Percentiles rank a stretch among this genome's conserved stretches.
Evolutionary conservation across 2,888 invertebrate species (phyloP).

Genomic region (Hirtodrosophila alboralis): DNA sequence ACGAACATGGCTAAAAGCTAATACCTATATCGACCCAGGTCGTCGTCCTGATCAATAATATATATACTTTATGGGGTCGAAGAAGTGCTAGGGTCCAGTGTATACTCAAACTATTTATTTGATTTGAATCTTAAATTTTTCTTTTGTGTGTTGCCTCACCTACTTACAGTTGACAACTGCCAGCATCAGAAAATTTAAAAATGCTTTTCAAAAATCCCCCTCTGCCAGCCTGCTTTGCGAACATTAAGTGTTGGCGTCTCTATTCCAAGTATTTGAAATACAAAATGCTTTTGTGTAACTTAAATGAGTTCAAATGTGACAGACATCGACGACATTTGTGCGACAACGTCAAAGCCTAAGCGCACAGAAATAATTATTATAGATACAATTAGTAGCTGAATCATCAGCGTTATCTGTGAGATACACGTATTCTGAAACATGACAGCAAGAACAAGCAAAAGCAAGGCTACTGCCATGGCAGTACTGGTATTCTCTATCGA

Average conservation of each 20-base stretch:
- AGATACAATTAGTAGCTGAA: conserved; percentile 22
- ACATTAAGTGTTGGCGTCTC: conserved; percentile 28
- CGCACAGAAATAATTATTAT: conserved; percentile 1
- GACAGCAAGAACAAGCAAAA: not conserved
- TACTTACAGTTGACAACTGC: conserved; percentile 51
- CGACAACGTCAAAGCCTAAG: conserved; percentile 36
- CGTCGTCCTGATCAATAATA: too few relatives aligned
- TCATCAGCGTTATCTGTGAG: conserved; percentile 26
- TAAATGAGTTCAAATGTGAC: conserved; percentile 54
- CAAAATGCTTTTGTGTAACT: conserved; percentile 42
- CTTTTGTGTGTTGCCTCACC: conserved; percentile 36
- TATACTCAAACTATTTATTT: too few relatives aligned
- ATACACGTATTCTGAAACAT: not conserved
- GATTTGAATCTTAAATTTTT: conserved; percentile 1
- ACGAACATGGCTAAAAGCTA: too few relatives aligned
- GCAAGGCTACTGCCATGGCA: too few relatives aligned
- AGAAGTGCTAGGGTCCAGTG: too few relatives aligned
- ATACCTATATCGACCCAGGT: too few relatives aligned
- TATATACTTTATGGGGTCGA: too few relatives aligned
- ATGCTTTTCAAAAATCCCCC: conserved; percentile 37
- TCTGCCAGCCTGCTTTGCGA: not conserved
- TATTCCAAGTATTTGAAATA: conserved; percentile 19
- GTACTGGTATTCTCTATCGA: not conserved
- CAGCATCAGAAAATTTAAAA: conserved; percentile 34
- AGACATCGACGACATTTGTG: conserved; percentile 40